phyloP scores from a whole-genome alignment of 2,113 vertebrate species.

The Brachypodius melanocephalos region DNA sequence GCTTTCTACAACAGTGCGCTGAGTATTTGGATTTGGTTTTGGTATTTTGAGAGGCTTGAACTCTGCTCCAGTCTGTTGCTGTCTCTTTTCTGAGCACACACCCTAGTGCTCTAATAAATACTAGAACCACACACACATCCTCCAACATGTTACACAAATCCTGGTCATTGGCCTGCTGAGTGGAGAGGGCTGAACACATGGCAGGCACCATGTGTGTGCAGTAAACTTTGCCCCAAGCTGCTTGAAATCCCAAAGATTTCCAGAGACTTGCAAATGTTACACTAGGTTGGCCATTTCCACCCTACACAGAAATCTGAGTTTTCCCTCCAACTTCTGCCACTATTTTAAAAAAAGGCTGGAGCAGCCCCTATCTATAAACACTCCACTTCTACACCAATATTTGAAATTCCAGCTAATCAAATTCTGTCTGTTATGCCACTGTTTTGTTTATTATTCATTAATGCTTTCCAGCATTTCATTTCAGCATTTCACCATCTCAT shows the following conservation, averaged over 20 bases:
- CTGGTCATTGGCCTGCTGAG: not conserved
- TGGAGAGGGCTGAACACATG: slow-evolving; percentile 4
- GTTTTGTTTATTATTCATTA: not conserved
- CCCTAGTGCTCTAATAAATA: not conserved
- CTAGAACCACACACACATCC: not conserved
- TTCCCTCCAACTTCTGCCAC: not conserved
- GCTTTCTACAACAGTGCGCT: not conserved
- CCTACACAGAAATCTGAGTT: not conserved
- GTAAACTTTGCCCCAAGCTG: not conserved
- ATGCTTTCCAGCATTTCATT: not conserved
- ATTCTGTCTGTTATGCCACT: not conserved
- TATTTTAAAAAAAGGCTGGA: slow-evolving; percentile 30
- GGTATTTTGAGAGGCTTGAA: not conserved
- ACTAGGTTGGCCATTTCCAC: not conserved
- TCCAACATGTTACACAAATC: not conserved
- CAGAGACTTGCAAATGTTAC: not conserved
- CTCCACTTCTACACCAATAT: not conserved
- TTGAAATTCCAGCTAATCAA: not conserved
- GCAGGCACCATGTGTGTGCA: not conserved
- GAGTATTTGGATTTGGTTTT: not conserved
- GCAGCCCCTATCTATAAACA: slow-evolving; percentile 24
- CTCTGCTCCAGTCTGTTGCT: not conserved
- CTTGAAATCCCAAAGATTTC: slow-evolving; percentile 3
- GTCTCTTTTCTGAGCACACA: not conserved
- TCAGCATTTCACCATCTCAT: not conserved